Evolutionary conservation across 2,113 vertebrate species (phyloP).

Genomic region (Tylochromis polylepis): DNA sequence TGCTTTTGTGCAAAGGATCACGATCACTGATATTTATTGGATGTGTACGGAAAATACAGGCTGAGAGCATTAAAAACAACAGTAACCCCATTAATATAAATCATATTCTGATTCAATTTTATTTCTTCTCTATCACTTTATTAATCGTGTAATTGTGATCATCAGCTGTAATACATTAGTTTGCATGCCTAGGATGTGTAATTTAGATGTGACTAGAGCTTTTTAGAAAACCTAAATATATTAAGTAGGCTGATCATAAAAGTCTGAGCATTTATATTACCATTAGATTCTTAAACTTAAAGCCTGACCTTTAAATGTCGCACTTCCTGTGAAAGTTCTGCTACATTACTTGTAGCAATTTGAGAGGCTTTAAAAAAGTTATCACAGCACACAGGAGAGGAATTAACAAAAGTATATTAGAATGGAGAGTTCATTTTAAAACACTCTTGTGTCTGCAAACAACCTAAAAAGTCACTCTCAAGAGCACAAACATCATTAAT

Average conservation of each 20-base stretch:
- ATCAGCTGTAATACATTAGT: neutral
- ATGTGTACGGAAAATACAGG: neutral
- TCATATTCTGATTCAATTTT: no score
- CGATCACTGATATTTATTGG: neutral
- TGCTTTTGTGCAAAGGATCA: neutral
- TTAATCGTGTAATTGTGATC: neutral
- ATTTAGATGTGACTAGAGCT: neutral
- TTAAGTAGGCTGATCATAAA: neutral
- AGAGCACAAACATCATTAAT: slow-evolving; percentile 58
- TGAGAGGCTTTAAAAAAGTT: slow-evolving; percentile 17
- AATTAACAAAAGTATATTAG: slow-evolving; percentile 41
- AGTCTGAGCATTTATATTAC: neutral
- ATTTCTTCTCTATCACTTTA: neutral
- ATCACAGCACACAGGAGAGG: slow-evolving; percentile 43
- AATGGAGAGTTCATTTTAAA: slow-evolving; percentile 53
- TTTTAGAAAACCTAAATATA: neutral
- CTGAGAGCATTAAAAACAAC: neutral
- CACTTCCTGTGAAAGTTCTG: neutral
- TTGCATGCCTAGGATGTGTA: neutral
- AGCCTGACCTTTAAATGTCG: slow-evolving; percentile 7
- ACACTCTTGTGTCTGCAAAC: slow-evolving; percentile 45
- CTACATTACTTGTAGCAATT: slow-evolving; percentile 17
- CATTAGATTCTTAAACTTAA: neutral
- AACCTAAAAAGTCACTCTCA: slow-evolving; percentile 51
- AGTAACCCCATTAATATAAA: neutral